Conservation (phyloP, 2,797 vertebrate species). For the Muscicapa striata region DNA sequence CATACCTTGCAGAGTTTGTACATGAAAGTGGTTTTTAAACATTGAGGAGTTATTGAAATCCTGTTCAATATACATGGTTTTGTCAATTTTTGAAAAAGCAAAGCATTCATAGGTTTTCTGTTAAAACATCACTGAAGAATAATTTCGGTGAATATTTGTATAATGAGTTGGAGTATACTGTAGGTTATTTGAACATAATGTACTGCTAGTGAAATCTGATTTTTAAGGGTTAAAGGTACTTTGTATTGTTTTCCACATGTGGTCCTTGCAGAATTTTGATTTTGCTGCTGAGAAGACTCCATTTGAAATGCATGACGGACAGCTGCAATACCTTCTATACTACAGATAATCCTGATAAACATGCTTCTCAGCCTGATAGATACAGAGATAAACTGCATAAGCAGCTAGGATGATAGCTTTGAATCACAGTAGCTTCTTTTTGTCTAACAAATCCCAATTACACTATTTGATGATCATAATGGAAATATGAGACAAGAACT, state of each 20-base stretch:
- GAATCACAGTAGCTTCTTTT: not conserved
- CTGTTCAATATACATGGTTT: not conserved
- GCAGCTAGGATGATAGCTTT: not conserved
- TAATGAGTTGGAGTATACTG: not conserved
- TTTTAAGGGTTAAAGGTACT: not conserved
- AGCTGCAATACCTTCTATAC: not conserved
- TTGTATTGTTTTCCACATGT: not conserved
- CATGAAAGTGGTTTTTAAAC: not conserved
- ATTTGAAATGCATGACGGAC: not conserved
- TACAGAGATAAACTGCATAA: not conserved
- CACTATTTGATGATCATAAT: not conserved
- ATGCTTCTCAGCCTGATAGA: not conserved
- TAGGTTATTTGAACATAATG: not conserved
- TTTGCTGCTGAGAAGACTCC: not conserved
- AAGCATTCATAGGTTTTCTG: not conserved
- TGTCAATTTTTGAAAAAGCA: not conserved
- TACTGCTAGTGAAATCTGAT: not conserved
- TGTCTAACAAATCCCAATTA: not conserved
- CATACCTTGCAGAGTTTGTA: not conserved
- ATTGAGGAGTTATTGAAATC: not conserved
- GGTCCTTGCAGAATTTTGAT: not conserved
- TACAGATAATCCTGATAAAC: not conserved
- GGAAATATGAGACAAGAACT: not conserved
- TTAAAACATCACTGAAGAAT: not conserved
- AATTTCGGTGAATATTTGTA: not conserved